phyloP scores from a whole-genome alignment of 2,797 vertebrate genomes.

The Molossus molossus region DNA sequence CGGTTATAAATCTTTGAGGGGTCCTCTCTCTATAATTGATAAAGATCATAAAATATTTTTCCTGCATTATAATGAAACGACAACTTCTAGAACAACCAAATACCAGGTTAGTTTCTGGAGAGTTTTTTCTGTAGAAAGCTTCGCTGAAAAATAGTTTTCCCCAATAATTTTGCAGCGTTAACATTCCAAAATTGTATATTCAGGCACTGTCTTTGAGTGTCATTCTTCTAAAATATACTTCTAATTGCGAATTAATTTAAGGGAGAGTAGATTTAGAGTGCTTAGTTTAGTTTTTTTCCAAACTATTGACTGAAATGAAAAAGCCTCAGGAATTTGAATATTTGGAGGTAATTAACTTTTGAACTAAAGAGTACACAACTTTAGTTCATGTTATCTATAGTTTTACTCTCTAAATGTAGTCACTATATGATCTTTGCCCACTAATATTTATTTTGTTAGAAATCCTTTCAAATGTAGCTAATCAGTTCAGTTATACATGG shows the following conservation, averaged over 20 bases:
- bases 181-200: slow-evolving; percentile 45
- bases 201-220: slow-evolving; percentile 32
- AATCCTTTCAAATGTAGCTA: slow-evolving; percentile 86
- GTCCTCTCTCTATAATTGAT: slow-evolving; percentile 11
- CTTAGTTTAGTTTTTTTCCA: neutral
- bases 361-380: slow-evolving; percentile 78
- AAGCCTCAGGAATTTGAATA: slow-evolving; percentile 66
- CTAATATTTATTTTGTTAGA: slow-evolving; percentile 79
- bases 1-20: neutral
- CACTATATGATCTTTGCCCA: slow-evolving; percentile 84
- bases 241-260: slow-evolving; percentile 61
- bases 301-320: slow-evolving; percentile 60
- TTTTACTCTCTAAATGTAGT: slow-evolving; percentile 85
- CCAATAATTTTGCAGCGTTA: slow-evolving; percentile 56
- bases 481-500: slow-evolving; percentile 86
- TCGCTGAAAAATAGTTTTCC: slow-evolving; percentile 18
- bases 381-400: slow-evolving; percentile 84
- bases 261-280: slow-evolving; percentile 8
- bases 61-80: neutral
- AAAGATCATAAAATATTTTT: neutral
- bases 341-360: slow-evolving; percentile 73
- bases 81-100: slow-evolving; percentile 53
- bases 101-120: slow-evolving; percentile 54
- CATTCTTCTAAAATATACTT: slow-evolving; percentile 65
- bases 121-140: slow-evolving; percentile 53